Conservation (phyloP, 2,797 vertebrate species). For the Rhyacichthys aspro region DNA sequence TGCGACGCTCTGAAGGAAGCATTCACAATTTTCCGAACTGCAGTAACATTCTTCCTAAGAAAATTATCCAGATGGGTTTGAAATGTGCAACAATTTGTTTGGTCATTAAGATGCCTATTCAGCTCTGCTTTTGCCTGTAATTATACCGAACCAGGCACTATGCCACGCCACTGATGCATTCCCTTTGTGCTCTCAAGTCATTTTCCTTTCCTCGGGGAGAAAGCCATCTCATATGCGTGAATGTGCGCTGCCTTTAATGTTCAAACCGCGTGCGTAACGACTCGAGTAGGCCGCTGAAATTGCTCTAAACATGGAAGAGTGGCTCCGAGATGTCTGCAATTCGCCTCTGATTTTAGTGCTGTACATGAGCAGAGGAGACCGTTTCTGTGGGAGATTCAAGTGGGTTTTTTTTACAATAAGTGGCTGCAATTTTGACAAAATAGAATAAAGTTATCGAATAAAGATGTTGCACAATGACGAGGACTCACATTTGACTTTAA, state of each 20-base stretch:
- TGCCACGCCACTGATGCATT: slow-evolving; percentile 68
- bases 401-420: background rate
- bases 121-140: slow-evolving; percentile 73
- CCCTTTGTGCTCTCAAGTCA: slow-evolving; percentile 71
- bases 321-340: slow-evolving; percentile 28
- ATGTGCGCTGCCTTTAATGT: slow-evolving; percentile 47
- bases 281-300: slow-evolving; percentile 37
- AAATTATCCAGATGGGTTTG: slow-evolving; percentile 78
- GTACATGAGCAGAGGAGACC: background rate
- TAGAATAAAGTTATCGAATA: background rate
- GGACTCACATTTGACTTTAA: too few relatives aligned
- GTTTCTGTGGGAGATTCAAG: background rate
- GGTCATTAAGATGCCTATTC: slow-evolving; percentile 77
- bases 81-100: slow-evolving; percentile 80
- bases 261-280: slow-evolving; percentile 59
- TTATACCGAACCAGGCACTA: slow-evolving; percentile 72
- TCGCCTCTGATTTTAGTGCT: background rate
- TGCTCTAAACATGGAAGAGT: slow-evolving; percentile 44
- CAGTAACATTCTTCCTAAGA: slow-evolving; percentile 75
- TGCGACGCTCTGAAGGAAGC: slow-evolving; percentile 36
- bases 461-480: background rate
- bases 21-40: slow-evolving; percentile 60
- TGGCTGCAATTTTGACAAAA: background rate
- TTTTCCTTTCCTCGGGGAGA: slow-evolving; percentile 62
- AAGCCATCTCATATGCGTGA: slow-evolving; percentile 38